phyloP scores from a whole-genome alignment of 2,888 invertebrate species.

The Clepsis dumicolana region DNA sequence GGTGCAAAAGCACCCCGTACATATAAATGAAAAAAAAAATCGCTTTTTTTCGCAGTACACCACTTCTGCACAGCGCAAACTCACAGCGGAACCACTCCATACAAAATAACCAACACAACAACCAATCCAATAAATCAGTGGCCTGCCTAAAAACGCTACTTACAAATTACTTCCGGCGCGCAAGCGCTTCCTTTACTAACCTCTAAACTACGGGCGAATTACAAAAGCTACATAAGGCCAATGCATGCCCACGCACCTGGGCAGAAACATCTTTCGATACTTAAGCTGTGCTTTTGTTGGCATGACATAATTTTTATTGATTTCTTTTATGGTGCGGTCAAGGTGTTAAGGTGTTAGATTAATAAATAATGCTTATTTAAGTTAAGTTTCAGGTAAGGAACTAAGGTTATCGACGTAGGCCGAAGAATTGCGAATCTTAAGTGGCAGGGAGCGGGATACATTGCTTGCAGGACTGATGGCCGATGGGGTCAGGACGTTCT shows the following conservation, averaged over 20 bases:
- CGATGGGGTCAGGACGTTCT: too few species aligned
- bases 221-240: slow-evolving; percentile 54
- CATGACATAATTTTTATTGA: slow-evolving; percentile 43
- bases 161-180: slow-evolving; percentile 61
- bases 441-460: too few species aligned
- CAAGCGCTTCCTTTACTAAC: slow-evolving; percentile 40
- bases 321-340: not conserved
- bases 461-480: too few species aligned
- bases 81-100: slow-evolving; percentile 17
- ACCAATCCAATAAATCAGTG: slow-evolving; percentile 40
- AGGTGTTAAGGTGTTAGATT: not conserved
- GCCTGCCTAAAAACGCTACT: slow-evolving; percentile 35
- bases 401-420: too few species aligned
- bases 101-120: too few species aligned
- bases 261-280: slow-evolving; percentile 54
- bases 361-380: not conserved
- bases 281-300: slow-evolving; percentile 41
- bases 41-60: not conserved
- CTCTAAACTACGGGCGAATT: slow-evolving; percentile 27
- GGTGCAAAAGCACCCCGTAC: too few species aligned
- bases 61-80: slow-evolving; percentile 3
- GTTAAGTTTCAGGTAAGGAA: too few species aligned
- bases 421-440: too few species aligned
- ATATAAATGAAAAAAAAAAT: too few species aligned
- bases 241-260: slow-evolving; percentile 52